phyloP scores from a whole-genome alignment of 2,113 vertebrate species.

The Thryonomys swinderianus region DNA sequence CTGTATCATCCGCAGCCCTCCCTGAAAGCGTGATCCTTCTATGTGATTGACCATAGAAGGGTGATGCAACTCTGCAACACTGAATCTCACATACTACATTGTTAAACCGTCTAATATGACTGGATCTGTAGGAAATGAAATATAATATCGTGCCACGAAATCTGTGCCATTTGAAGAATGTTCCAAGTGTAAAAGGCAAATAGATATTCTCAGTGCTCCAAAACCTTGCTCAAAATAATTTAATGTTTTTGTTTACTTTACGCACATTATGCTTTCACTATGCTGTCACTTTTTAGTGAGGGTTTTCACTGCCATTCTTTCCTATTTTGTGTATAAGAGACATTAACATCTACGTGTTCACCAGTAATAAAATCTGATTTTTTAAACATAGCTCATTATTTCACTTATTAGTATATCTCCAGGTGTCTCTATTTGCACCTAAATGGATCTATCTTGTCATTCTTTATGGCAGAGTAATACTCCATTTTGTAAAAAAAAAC shows the following conservation, averaged over 20 bases:
- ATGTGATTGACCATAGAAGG: not conserved
- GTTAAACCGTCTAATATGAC: not conserved
- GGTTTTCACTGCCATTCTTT: not conserved
- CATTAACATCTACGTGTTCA: not conserved
- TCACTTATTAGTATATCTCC: too few relatives aligned
- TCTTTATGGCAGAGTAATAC: too few relatives aligned
- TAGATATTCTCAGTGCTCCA: not conserved
- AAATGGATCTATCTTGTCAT: too few relatives aligned
- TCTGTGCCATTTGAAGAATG: not conserved
- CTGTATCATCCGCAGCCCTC: not conserved
- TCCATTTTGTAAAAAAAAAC: too few relatives aligned
- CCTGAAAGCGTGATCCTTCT: not conserved
- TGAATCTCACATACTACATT: not conserved
- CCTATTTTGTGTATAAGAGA: not conserved
- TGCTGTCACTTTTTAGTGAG: not conserved
- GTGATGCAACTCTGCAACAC: not conserved
- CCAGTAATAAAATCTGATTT: not conserved
- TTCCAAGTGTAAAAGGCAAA: not conserved
- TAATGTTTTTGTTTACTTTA: not conserved
- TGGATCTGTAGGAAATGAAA: not conserved
- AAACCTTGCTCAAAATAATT: not conserved
- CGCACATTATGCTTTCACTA: not conserved
- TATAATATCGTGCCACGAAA: not conserved
- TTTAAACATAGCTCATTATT: not conserved
- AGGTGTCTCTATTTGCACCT: too few relatives aligned